A percentile compares a stretch with the other conserved stretches of the same genome.
Conservation (phyloP, 2,797 vertebrate species). For the Taeniopygia guttata region DNA sequence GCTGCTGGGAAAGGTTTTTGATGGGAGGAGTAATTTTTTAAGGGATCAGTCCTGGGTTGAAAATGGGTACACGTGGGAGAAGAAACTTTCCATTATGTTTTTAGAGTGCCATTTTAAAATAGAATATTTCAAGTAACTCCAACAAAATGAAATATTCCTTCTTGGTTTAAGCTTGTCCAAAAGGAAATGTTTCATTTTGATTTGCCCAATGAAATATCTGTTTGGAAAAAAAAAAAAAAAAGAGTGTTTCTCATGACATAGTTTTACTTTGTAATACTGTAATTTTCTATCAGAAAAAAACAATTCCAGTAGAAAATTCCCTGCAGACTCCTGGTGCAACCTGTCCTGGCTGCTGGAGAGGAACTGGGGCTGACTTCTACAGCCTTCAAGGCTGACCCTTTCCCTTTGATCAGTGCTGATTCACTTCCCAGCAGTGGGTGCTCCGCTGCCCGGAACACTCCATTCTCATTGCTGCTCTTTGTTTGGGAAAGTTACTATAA, state of each 20-base stretch:
- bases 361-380: neutral
- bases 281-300: neutral
- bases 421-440: constrained; percentile 3
- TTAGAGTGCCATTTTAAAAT: neutral
- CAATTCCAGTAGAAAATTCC: neutral
- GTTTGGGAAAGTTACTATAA: neutral
- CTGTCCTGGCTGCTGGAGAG: neutral
- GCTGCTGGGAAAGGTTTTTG: neutral
- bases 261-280: neutral
- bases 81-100: neutral
- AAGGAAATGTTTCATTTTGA: neutral
- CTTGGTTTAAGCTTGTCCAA: neutral
- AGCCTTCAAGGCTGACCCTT: neutral
- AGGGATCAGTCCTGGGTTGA: neutral
- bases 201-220: neutral
- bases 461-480: neutral
- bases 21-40: neutral
- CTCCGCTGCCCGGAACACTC: neutral
- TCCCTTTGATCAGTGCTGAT: neutral
- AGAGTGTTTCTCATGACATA: neutral
- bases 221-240: accelerated
- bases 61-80: neutral
- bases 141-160: neutral
- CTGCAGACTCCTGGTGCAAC: neutral
- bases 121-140: neutral